Conservation (phyloP, 2,113 vertebrate genomes). For the Antechinus flavipes region DNA sequence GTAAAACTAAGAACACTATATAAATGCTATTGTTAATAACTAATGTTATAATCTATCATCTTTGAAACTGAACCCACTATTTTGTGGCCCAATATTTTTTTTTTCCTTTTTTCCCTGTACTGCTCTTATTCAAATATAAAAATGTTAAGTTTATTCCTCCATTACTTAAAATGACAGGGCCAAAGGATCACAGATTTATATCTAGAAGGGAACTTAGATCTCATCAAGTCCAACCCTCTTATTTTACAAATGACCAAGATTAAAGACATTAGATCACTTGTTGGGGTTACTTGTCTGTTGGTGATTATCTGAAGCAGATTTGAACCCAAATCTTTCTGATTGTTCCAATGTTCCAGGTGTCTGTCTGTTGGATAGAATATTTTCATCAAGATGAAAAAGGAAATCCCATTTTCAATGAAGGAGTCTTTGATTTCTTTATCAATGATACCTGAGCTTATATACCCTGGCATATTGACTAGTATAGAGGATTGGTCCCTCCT, state of each 20-base stretch:
- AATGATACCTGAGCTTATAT: neutral
- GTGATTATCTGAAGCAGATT: neutral
- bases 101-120: neutral
- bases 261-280: neutral
- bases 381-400: neutral
- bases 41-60: neutral
- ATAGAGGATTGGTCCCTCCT: neutral
- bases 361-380: neutral
- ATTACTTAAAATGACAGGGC: neutral
- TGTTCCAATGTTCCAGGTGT: neutral
- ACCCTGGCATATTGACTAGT: neutral
- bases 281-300: neutral
- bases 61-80: neutral
- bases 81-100: neutral
- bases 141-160: neutral
- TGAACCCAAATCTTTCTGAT: neutral
- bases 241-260: neutral
- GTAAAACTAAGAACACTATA: neutral
- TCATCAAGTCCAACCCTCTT: neutral
- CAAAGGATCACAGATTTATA: neutral
- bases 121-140: neutral
- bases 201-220: neutral
- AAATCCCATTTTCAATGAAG: neutral
- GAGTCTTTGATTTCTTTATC: neutral
- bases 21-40: neutral